Conservation (phyloP, 2,797 vertebrate genomes). For the Phylloscopus collybita region DNA sequence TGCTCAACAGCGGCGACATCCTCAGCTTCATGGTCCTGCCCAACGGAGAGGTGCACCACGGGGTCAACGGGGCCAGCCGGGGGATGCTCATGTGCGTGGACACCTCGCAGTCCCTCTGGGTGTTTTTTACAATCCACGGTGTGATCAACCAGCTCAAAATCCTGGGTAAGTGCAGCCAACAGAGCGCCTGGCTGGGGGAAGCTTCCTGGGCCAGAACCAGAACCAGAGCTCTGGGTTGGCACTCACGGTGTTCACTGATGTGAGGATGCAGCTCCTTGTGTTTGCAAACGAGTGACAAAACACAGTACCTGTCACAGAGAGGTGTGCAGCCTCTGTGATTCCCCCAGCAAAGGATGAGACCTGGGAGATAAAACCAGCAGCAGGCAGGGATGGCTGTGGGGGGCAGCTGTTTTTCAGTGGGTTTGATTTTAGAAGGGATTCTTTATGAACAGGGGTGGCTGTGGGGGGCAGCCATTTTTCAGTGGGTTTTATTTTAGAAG, state of each 20-base stretch:
- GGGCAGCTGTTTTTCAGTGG: background rate
- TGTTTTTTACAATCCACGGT: constrained; percentile 94
- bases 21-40: constrained; percentile 92
- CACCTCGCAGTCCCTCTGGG: constrained; percentile 94
- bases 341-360: background rate
- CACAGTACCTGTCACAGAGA: background rate
- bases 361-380: background rate
- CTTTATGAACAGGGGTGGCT: background rate
- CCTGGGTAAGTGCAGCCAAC: constrained; percentile 80
- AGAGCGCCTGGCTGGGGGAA: background rate
- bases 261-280: background rate
- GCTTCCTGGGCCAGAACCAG: background rate
- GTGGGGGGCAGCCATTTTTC: background rate
- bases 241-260: fast-evolving
- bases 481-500: background rate
- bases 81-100: constrained; percentile 95
- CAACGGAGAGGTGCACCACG: constrained; percentile 92
- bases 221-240: background rate
- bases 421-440: background rate
- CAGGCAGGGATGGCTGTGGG: background rate
- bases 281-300: background rate
- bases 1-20: constrained; percentile 88
- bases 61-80: constrained; percentile 88
- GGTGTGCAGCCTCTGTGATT: background rate
- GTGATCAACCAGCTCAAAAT: constrained; percentile 95